phyloP scores from a whole-genome alignment of 2,888 invertebrate species.

The Dascillus cervinus region DNA sequence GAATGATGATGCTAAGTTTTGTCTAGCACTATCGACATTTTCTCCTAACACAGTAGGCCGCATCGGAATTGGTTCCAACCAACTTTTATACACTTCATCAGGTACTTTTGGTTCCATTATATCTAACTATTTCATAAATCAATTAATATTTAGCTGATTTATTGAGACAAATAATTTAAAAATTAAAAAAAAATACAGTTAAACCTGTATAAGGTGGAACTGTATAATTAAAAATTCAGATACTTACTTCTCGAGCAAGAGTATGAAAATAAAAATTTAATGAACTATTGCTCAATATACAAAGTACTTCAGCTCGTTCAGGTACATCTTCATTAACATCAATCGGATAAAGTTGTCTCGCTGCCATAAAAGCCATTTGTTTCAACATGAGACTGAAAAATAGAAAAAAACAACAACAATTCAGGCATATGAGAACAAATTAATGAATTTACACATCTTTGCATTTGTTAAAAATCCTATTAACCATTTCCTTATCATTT shows the following conservation, averaged over 20 bases:
- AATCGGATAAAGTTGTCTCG: slow-evolving; percentile 85
- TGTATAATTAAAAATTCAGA: too few species aligned
- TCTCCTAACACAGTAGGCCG: slow-evolving; percentile 64
- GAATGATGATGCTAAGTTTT: slow-evolving; percentile 94
- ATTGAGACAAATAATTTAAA: not conserved
- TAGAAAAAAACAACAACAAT: too few species aligned
- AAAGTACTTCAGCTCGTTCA: slow-evolving; percentile 70
- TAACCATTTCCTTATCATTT: slow-evolving; percentile 71
- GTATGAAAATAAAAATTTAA: slow-evolving; percentile 89
- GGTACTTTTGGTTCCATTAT: slow-evolving; percentile 99
- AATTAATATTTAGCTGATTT: slow-evolving; percentile 6
- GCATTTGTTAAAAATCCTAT: slow-evolving; percentile 76
- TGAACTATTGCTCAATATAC: slow-evolving; percentile 90
- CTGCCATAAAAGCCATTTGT: slow-evolving; percentile 94
- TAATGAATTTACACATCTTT: slow-evolving; percentile 75
- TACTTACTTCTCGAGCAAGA: slow-evolving; percentile 76
- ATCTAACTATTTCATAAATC: slow-evolving; percentile 60
- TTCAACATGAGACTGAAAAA: slow-evolving; percentile 69
- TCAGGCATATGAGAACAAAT: too few species aligned
- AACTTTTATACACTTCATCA: slow-evolving; percentile 97
- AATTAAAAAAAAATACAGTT: not conserved
- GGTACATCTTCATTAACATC: slow-evolving; percentile 68
- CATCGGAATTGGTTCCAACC: slow-evolving; percentile 69
- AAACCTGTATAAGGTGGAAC: too few species aligned
- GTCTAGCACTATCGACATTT: slow-evolving; percentile 85